A percentile compares a stretch with the other conserved stretches of the same genome.
Conservation (phyloP, 2,888 invertebrate genomes). For the Pyralis farinalis region DNA sequence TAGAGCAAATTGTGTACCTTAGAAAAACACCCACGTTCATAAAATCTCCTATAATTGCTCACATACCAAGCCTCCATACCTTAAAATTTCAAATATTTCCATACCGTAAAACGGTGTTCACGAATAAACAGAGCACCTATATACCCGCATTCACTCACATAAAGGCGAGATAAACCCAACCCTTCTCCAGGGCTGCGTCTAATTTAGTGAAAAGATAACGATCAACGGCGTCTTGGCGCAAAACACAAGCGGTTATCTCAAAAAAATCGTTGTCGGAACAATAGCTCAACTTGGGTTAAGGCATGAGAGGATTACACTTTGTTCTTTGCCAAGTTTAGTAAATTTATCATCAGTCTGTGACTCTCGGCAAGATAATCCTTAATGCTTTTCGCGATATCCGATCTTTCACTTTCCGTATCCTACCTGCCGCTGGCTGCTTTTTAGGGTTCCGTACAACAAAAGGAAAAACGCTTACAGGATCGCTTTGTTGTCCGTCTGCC, state of each 20-base stretch:
- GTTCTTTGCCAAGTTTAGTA: no score
- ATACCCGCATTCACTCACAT: constrained; percentile 51
- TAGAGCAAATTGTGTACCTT: no score
- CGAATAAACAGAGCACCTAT: constrained; percentile 36
- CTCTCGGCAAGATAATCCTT: no score
- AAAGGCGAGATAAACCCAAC: constrained; percentile 54
- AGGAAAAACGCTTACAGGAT: no score
- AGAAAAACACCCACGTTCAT: no score
- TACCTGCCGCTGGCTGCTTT: no score
- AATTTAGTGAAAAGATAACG: constrained; percentile 59
- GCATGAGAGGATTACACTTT: no score
- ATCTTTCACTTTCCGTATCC: not conserved
- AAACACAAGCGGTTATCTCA: constrained; percentile 12
- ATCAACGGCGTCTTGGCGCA: constrained; percentile 37
- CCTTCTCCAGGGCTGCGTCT: constrained; percentile 44
- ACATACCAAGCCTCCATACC: not conserved
- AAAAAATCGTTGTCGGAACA: not conserved
- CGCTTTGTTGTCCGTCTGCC: no score
- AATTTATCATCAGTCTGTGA: no score
- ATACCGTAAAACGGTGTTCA: constrained; percentile 13
- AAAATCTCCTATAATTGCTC: not conserved
- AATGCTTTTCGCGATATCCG: no score
- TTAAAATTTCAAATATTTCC: not conserved
- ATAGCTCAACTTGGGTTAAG: no score
- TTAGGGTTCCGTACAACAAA: no score